Percentiles rank a stretch among this genome's conserved stretches.
Evolutionary conservation across 1,140 invertebrate genomes (phyloP).

Genomic region (Triops longicaudatus): DNA sequence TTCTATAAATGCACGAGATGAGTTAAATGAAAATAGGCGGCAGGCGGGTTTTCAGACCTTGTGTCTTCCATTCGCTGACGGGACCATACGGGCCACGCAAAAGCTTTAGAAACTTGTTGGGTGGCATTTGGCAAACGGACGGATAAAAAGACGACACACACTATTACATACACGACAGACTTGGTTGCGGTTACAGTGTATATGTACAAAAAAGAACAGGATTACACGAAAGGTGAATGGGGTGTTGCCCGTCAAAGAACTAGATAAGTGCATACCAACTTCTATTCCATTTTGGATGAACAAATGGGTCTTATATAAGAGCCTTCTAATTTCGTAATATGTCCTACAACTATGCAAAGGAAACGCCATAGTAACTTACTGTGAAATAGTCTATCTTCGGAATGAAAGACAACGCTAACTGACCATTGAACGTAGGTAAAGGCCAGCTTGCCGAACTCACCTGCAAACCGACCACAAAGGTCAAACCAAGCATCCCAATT

Average conservation of each 20-base stretch:
- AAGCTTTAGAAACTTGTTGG: background rate
- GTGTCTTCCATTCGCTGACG: background rate
- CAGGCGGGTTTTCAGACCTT: conserved; percentile 5
- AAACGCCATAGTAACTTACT: too few relatives aligned
- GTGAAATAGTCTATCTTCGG: background rate
- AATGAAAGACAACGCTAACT: background rate
- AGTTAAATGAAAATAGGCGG: conserved; percentile 1
- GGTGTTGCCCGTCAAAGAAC: background rate
- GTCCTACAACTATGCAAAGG: background rate
- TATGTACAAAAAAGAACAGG: background rate
- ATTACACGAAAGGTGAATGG: background rate
- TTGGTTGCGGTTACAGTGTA: background rate
- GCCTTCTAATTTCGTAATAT: background rate
- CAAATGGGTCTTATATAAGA: background rate
- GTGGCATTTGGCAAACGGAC: conserved; percentile 14
- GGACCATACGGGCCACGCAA: conserved; percentile 1
- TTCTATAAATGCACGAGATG: background rate
- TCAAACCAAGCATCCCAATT: background rate
- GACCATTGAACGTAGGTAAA: background rate
- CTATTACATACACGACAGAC: background rate
- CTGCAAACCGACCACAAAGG: background rate
- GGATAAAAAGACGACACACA: background rate
- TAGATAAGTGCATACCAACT: background rate
- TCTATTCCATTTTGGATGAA: background rate
- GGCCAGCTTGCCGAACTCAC: background rate